These are phyloP conservation scores for Notarius lentiginosus DNA, from an alignment of 2,113 vertebrate genomes.

Conservation along the genomic window DNA sequence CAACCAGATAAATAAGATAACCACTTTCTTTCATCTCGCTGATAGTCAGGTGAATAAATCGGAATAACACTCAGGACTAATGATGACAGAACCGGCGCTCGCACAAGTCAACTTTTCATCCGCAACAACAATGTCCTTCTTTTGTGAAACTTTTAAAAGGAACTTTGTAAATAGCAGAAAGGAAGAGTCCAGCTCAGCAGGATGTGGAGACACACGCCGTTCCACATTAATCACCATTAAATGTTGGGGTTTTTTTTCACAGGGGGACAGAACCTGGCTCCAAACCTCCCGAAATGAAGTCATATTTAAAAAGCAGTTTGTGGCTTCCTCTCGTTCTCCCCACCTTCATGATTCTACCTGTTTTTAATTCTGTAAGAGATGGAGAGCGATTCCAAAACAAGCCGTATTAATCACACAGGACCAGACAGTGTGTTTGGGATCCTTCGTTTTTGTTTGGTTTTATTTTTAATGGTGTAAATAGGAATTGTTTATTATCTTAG, in stretches of 20 bases:
- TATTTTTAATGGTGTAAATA: neutral
- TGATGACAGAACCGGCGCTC: neutral
- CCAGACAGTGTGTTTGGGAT: conserved; percentile 5
- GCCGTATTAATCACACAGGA: conserved; percentile 17
- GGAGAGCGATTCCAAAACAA: conserved; percentile 15
- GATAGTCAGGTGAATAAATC: neutral
- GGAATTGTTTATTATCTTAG: neutral
- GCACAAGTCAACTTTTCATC: conserved; percentile 5
- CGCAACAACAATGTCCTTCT: neutral
- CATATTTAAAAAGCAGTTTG: conserved; percentile 41
- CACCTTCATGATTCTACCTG: conserved; percentile 16
- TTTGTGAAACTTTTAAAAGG: neutral
- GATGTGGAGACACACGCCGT: conserved; percentile 31
- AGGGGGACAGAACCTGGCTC: conserved; percentile 24
- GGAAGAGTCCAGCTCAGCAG: conserved; percentile 29
- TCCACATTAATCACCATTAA: conserved; percentile 42
- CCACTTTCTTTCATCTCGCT: neutral
- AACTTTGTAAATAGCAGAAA: conserved; percentile 12
- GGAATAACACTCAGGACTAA: neutral
- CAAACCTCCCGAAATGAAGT: conserved; percentile 28
- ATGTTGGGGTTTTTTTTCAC: conserved; percentile 3
- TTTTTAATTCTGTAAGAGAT: conserved; percentile 35
- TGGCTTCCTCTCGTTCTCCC: conserved; percentile 10
- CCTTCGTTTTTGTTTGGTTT: neutral
- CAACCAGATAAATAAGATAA: accelerated